Conservation (phyloP, 1,140 invertebrate species). For the Drosophila pachea region DNA sequence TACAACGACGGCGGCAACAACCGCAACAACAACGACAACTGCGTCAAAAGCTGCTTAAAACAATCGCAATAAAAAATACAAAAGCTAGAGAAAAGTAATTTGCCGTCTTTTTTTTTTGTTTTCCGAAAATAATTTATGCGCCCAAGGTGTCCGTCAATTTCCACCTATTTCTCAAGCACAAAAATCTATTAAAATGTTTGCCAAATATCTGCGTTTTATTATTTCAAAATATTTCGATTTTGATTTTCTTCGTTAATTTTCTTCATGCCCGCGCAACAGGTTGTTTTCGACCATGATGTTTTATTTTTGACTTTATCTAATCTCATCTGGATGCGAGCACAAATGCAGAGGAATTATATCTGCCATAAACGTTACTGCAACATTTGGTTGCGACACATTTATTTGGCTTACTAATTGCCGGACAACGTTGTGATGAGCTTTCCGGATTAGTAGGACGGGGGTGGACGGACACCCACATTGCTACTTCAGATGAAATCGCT, state of each 20-base stretch:
- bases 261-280: slow-evolving; percentile 54
- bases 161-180: slow-evolving; percentile 32
- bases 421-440: background rate
- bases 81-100: slow-evolving; percentile 1
- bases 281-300: slow-evolving; percentile 51
- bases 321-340: slow-evolving; percentile 35
- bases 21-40: slow-evolving; percentile 24
- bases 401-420: slow-evolving; percentile 21
- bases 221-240: slow-evolving; percentile 3
- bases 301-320: slow-evolving; percentile 57
- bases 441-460: no score
- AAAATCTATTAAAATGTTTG: background rate
- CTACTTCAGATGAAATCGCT: background rate
- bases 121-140: slow-evolving; percentile 49
- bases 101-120: slow-evolving; percentile 2
- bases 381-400: slow-evolving; percentile 12
- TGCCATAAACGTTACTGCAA: slow-evolving; percentile 21
- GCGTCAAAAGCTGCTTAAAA: slow-evolving; percentile 58
- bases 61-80: slow-evolving; percentile 20
- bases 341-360: slow-evolving; percentile 11
- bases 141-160: slow-evolving; percentile 36
- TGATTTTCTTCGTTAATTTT: slow-evolving; percentile 37
- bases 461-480: background rate
- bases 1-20: slow-evolving; percentile 3
- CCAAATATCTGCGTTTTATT: background rate